Conservation (phyloP, 2,888 invertebrate genomes). For the Epistrophe eligans region DNA sequence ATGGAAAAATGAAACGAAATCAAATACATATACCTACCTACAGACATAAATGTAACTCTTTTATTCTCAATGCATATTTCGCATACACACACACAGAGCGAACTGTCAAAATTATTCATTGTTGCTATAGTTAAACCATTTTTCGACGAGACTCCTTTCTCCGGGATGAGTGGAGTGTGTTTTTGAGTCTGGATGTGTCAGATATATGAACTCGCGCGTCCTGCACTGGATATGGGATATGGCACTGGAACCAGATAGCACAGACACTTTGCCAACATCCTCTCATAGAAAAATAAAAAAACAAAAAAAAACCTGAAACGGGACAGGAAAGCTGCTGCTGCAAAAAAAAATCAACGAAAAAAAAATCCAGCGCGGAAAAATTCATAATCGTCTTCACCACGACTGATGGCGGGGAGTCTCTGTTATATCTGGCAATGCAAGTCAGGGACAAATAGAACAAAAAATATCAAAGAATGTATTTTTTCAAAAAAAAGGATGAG, state of each 20-base stretch:
- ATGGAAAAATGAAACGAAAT: constrained; percentile 59
- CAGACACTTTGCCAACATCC: constrained; percentile 34
- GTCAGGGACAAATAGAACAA: constrained; percentile 18
- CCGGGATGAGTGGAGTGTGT: constrained; percentile 12
- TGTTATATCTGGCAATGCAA: constrained; percentile 47
- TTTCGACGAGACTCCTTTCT: constrained; percentile 41
- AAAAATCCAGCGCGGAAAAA: constrained; percentile 64
- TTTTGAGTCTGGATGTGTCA: constrained; percentile 68
- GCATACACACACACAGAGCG: constrained; percentile 11
- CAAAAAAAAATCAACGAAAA: constrained; percentile 9
- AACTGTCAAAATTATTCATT: constrained; percentile 75
- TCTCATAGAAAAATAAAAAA: constrained; percentile 9
- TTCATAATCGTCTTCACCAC: constrained; percentile 65
- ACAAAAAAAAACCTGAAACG: constrained; percentile 41
- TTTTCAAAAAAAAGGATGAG: background rate
- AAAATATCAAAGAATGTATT: constrained; percentile 28
- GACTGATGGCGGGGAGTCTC: constrained; percentile 17
- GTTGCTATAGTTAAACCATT: constrained; percentile 67
- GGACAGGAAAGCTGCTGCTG: constrained; percentile 13
- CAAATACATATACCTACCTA: background rate
- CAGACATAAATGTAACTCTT: constrained; percentile 31
- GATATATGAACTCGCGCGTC: constrained; percentile 69
- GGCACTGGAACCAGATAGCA: constrained; percentile 41
- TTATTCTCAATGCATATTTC: constrained; percentile 24
- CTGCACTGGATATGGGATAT: constrained; percentile 45